These are phyloP conservation scores for Dicycla oo DNA, from an alignment of 2,888 invertebrate species.

Conservation along the genomic window DNA sequence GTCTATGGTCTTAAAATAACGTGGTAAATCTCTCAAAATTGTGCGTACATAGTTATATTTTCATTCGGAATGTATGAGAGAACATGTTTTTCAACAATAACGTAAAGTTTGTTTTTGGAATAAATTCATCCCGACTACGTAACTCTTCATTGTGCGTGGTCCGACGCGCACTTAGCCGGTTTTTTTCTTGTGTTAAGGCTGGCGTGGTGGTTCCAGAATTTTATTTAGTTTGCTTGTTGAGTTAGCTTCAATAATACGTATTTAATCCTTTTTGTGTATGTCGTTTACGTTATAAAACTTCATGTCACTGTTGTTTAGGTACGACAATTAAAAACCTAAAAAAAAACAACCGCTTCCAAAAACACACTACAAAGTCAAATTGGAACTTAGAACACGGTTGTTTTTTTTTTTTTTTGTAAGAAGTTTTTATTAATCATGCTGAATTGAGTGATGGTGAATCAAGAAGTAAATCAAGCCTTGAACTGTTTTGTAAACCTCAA, in stretches of 20 bases:
- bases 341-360: background rate
- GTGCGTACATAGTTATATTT: too few relatives aligned
- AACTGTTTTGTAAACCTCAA: background rate
- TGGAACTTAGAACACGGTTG: too few relatives aligned
- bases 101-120: too few relatives aligned
- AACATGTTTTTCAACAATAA: too few relatives aligned
- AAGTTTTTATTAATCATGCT: background rate
- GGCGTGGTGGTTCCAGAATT: background rate
- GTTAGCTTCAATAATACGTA: background rate
- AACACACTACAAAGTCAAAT: background rate
- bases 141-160: too few relatives aligned
- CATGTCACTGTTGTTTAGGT: background rate
- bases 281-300: background rate
- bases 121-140: too few relatives aligned
- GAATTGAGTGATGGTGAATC: background rate
- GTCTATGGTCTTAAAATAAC: too few relatives aligned
- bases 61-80: too few relatives aligned
- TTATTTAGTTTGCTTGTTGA: background rate
- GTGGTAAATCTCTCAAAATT: too few relatives aligned
- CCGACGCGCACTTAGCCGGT: too few relatives aligned
- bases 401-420: background rate
- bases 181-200: background rate
- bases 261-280: background rate
- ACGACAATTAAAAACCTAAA: background rate
- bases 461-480: background rate